Base-by-base conservation (phyloP, 2,888 invertebrate species). In the Erebia ligea region DNA sequence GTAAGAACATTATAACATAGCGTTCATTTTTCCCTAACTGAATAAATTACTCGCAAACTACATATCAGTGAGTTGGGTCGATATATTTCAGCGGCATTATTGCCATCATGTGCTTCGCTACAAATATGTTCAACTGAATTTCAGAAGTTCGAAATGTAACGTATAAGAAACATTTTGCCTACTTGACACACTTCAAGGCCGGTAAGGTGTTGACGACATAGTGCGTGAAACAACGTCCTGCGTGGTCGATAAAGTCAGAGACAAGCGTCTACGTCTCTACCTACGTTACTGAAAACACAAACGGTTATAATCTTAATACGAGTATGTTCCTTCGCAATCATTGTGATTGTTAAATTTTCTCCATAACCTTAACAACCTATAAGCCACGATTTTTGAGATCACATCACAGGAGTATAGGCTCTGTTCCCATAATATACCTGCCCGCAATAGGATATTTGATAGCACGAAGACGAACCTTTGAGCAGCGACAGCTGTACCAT, bases 401-500 rank as follows among this genome's bases (percentile, higher is more conserved):
- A 3, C 19, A 13, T 25, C 25, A 25, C 25, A 25, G 34, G 34
- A 34, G 6, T 6, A 34, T 34, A 34, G 34, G 34, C 34, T 5
- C 34, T 34, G 34, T 34, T 34, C 34, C 34, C 34, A 34, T 34
- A 34, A 17, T 21, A 11, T 54, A 9, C 19, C 19, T n/a, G 11
- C 13, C 15, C 2, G 15, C 2, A 13, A 48, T 40, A 9, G 56
- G 11, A 25, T 48, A 56, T 8, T 17, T 4, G 13, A 17, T 17
- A 59, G 13, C n/a, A 52, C 2, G 65, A 56, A 19, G 19, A 86
- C 87, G 87, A 88, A 94, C 94, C 94, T 94, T 94, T 92, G 74
- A 94, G 87, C 73, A 86, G 84, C 65, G 94, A 91, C 82, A 94
- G 87, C 80, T 93, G 94, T 78, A 92, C 93, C 87, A 94, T 90